Percentiles rank a stretch among this genome's conserved stretches.
Evolutionary conservation across 2,113 vertebrate genomes (phyloP).

Genomic region (Gymnarchus niloticus): DNA sequence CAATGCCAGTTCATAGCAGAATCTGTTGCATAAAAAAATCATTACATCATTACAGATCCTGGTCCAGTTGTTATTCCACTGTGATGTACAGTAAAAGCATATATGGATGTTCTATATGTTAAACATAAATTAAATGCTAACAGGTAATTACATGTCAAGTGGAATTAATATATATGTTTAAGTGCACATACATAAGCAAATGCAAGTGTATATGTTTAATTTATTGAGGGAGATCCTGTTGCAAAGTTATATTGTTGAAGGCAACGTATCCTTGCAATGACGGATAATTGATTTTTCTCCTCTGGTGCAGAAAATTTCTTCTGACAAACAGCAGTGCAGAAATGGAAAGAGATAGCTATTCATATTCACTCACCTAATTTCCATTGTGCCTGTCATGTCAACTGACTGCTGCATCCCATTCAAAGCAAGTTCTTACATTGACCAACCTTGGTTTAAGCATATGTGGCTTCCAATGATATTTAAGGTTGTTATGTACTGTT

Average conservation of each 20-base stretch:
- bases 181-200: background rate
- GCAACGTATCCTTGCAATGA: background rate
- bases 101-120: background rate
- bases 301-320: background rate
- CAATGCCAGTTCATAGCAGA: background rate
- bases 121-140: no score
- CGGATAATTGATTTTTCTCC: background rate
- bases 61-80: no score
- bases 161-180: background rate
- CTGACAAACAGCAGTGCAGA: background rate
- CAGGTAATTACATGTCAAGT: background rate
- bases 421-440: no score
- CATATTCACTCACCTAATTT: background rate
- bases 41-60: no score
- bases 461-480: no score
- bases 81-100: no score
- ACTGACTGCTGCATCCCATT: no score
- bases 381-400: no score
- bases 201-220: background rate
- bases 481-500: no score
- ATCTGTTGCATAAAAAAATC: no score
- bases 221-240: background rate
- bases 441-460: no score
- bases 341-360: background rate
- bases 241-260: background rate